Evolutionary conservation across 2,888 invertebrate species (phyloP).

Genomic region (Apamea epomidion): DNA sequence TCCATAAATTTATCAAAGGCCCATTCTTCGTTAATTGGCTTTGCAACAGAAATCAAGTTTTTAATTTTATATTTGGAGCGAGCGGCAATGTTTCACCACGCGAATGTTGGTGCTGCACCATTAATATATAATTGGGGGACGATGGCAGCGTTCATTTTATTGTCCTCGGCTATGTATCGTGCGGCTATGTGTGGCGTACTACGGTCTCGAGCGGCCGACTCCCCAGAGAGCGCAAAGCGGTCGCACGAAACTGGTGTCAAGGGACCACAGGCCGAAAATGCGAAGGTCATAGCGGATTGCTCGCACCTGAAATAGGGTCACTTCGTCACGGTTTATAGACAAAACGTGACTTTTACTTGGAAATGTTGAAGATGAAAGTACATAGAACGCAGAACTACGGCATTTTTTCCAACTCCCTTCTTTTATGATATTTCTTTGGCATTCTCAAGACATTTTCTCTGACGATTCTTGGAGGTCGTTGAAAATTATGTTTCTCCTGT

Average conservation of each 20-base stretch:
- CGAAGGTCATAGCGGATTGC: slow-evolving; percentile 86
- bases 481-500: slow-evolving; percentile 45
- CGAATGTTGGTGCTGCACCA: slow-evolving; percentile 72
- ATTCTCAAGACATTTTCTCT: slow-evolving; percentile 60
- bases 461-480: slow-evolving; percentile 51
- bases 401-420: slow-evolving; percentile 59
- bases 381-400: slow-evolving; percentile 50
- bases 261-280: slow-evolving; percentile 83
- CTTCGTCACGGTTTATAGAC: slow-evolving; percentile 83
- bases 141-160: slow-evolving; percentile 78
- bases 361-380: slow-evolving; percentile 75
- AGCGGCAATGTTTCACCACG: slow-evolving; percentile 66
- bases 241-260: slow-evolving; percentile 80
- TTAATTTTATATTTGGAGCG: slow-evolving; percentile 69
- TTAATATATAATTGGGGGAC: slow-evolving; percentile 76
- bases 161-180: slow-evolving; percentile 79
- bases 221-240: slow-evolving; percentile 82
- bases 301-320: slow-evolving; percentile 85
- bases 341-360: slow-evolving; percentile 84
- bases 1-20: slow-evolving; percentile 66
- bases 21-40: slow-evolving; percentile 70
- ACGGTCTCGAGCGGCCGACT: slow-evolving; percentile 79
- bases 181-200: slow-evolving; percentile 79
- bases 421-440: slow-evolving; percentile 72
- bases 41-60: slow-evolving; percentile 74